Conservation (phyloP, 1,140 invertebrate species). For the Drosophila teissieri region DNA sequence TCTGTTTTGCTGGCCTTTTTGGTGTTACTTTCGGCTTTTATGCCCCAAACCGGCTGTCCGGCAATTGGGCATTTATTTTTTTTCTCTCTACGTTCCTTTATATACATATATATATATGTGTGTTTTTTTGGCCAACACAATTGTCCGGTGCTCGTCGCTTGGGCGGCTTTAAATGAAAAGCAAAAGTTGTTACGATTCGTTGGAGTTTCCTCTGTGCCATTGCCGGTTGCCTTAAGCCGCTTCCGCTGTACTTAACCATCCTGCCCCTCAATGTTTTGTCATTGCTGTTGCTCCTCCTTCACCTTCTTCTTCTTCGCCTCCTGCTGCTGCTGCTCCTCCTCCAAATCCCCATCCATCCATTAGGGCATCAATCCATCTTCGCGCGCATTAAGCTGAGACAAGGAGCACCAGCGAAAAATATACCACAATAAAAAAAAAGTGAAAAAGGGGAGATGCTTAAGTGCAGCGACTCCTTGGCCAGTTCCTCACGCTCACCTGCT, state of each 20-base stretch:
- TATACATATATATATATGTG: too few relatives aligned
- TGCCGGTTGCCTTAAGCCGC: constrained; percentile 48
- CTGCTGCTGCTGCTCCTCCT: background rate
- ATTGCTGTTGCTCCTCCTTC: too few relatives aligned
- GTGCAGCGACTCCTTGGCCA: constrained; percentile 21
- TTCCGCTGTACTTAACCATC: constrained; percentile 57
- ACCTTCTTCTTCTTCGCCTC: background rate
- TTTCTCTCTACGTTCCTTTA: background rate
- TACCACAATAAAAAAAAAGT: constrained; percentile 14
- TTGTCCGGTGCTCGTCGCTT: constrained; percentile 63
- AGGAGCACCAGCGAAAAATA: constrained; percentile 16
- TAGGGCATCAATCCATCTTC: constrained; percentile 59
- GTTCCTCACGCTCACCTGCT: constrained; percentile 49
- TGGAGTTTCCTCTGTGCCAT: constrained; percentile 55
- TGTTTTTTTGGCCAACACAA: constrained; percentile 31
- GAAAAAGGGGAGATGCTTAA: constrained; percentile 57
- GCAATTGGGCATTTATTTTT: constrained; percentile 43
- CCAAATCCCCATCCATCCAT: constrained; percentile 37
- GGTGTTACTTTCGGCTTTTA: constrained; percentile 54
- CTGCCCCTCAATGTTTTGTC: background rate
- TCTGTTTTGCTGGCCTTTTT: constrained; percentile 50
- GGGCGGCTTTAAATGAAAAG: constrained; percentile 70
- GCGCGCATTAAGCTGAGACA: constrained; percentile 60
- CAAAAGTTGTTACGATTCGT: constrained; percentile 74
- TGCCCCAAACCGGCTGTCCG: constrained; percentile 59